Conservation (phyloP, 1,140 invertebrate genomes). For the Orius insidiosus region DNA sequence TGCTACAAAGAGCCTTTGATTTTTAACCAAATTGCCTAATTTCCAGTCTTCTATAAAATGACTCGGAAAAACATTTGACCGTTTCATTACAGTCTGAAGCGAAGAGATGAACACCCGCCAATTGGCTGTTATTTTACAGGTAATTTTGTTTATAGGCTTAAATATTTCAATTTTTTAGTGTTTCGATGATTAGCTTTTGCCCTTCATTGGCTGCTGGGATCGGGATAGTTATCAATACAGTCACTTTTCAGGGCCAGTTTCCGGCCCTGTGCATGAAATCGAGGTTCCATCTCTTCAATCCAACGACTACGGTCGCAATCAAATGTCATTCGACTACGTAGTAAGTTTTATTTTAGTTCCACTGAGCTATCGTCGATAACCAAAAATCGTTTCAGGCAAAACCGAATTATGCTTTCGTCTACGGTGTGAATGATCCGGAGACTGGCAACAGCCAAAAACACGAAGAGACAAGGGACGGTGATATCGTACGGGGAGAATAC, state of each 20-base stretch:
- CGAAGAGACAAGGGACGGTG: slow-evolving; percentile 46
- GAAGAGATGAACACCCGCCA: no score
- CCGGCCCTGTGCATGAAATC: slow-evolving; percentile 18
- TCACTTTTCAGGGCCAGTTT: slow-evolving; percentile 20
- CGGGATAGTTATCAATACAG: slow-evolving; percentile 16
- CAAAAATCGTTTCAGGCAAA: slow-evolving; percentile 18
- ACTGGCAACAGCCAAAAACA: slow-evolving; percentile 51
- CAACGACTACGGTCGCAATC: not conserved
- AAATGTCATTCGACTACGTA: slow-evolving; percentile 18
- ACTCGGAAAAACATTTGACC: no score
- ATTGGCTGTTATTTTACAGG: no score
- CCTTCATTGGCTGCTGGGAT: no score
- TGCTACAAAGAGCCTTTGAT: no score
- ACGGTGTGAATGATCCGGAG: slow-evolving; percentile 47
- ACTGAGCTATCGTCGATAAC: not conserved
- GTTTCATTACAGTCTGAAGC: no score
- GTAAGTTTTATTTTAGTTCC: slow-evolving; percentile 13
- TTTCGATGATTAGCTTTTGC: no score
- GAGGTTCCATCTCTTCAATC: slow-evolving; percentile 5
- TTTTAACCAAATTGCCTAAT: no score
- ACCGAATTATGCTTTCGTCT: slow-evolving; percentile 39
- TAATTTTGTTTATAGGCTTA: no score
- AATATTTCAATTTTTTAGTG: no score
- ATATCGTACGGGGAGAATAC: slow-evolving; percentile 48
- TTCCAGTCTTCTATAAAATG: no score